Evolutionary conservation across 2,888 invertebrate genomes (phyloP).

Genomic region (Trissolcus brochymenae): DNA sequence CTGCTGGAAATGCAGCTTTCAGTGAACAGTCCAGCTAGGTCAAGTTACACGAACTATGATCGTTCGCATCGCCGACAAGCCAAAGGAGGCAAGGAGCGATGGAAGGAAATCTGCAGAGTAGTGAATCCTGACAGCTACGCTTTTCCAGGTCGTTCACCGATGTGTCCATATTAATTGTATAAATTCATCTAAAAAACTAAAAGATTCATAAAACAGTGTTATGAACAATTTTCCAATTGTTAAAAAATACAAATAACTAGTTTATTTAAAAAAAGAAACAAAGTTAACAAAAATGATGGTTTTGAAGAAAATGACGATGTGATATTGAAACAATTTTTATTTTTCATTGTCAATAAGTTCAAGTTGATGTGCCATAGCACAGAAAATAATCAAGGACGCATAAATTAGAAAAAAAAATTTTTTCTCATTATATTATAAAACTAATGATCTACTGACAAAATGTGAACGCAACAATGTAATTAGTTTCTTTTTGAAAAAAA

Average conservation of each 20-base stretch:
- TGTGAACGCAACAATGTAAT: no score
- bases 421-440: no score
- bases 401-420: no score
- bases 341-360: conserved; percentile 20
- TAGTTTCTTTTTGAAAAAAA: no score
- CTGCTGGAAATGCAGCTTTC: conserved; percentile 60
- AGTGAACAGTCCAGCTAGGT: conserved; percentile 32
- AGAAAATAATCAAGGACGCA: conserved; percentile 4
- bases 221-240: no score
- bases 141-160: conserved; percentile 78
- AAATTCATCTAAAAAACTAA: no score
- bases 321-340: conserved; percentile 57
- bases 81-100: conserved; percentile 79
- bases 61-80: conserved; percentile 53
- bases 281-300: no score
- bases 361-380: background rate
- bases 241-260: no score
- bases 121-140: conserved; percentile 80
- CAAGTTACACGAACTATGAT: conserved; percentile 49
- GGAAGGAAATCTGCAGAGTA: conserved; percentile 84
- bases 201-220: no score
- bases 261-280: no score
- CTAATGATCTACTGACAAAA: no score
- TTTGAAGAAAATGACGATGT: conserved; percentile 54
- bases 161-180: no score